A percentile compares a stretch with the other conserved stretches of the same genome.
Conservation (phyloP, 2,113 vertebrate genomes). For the Cyanoliseus patagonus region DNA sequence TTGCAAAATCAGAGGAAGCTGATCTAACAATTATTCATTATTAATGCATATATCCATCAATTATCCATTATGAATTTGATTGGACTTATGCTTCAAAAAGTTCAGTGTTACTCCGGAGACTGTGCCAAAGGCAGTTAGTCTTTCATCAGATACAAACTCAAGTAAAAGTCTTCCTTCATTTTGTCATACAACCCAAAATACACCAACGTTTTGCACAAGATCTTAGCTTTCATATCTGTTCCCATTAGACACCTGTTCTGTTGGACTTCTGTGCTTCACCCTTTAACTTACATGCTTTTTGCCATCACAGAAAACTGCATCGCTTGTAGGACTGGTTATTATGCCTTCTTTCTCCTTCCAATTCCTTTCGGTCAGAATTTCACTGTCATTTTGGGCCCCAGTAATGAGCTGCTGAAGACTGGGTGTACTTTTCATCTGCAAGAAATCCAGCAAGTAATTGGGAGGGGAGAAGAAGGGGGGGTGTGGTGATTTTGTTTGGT, state of each 20-base stretch:
- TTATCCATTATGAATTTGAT: not conserved
- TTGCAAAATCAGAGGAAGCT: not conserved
- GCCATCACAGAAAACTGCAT: constrained; percentile 60
- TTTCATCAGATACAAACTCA: not conserved
- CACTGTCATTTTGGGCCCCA: constrained; percentile 48
- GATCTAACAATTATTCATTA: not conserved
- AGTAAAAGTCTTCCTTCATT: not conserved
- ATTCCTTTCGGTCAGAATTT: not conserved
- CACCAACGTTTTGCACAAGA: not conserved
- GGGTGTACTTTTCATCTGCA: constrained; percentile 75
- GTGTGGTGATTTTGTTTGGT: not conserved
- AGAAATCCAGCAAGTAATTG: not conserved
- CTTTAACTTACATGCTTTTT: constrained; percentile 64
- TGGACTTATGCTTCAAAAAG: not conserved
- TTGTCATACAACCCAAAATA: not conserved
- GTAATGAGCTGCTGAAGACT: constrained; percentile 78
- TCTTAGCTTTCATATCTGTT: not conserved
- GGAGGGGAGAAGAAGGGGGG: not conserved
- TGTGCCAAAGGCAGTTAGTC: not conserved
- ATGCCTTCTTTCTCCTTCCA: constrained; percentile 24
- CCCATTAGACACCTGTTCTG: not conserved
- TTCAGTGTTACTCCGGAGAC: not conserved
- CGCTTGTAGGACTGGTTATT: not conserved
- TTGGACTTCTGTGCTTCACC: not conserved
- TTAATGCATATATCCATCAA: not conserved